Evolutionary conservation across 2,113 vertebrate genomes (phyloP).

Genomic region (Phocoena phocoena): DNA sequence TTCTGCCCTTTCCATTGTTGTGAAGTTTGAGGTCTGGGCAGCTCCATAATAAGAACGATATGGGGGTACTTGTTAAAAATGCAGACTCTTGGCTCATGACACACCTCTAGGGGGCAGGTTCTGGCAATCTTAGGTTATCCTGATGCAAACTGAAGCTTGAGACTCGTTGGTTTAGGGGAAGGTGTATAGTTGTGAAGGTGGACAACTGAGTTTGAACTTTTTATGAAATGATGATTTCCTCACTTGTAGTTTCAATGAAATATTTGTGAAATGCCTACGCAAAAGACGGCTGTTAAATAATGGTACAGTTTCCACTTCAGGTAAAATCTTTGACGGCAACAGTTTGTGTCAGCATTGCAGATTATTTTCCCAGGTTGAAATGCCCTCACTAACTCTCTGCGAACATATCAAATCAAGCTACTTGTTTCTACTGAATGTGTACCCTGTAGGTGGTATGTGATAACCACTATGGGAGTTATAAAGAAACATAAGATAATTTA

Average conservation of each 20-base stretch:
- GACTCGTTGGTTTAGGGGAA: neutral
- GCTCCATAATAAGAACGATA: neutral
- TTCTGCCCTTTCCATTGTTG: neutral
- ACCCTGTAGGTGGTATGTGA: neutral
- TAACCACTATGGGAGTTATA: neutral
- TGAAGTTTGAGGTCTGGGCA: neutral
- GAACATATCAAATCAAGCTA: neutral
- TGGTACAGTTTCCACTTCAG: neutral
- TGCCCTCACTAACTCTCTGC: neutral
- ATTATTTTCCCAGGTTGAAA: neutral
- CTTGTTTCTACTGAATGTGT: neutral
- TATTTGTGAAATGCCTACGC: neutral
- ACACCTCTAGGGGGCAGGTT: neutral
- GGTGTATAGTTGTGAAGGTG: neutral
- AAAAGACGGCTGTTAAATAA: neutral
- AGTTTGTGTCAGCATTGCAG: neutral
- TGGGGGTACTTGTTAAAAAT: neutral
- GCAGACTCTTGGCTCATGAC: neutral
- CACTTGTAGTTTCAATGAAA: neutral
- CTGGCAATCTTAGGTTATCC: neutral
- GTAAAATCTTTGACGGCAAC: neutral
- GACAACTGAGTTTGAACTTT: neutral
- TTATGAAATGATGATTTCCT: neutral
- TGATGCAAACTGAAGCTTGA: neutral
- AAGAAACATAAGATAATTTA: neutral